These are phyloP conservation scores for Danio tinwini DNA, from an alignment of 2,797 vertebrate genomes.

Conservation along the genomic window DNA sequence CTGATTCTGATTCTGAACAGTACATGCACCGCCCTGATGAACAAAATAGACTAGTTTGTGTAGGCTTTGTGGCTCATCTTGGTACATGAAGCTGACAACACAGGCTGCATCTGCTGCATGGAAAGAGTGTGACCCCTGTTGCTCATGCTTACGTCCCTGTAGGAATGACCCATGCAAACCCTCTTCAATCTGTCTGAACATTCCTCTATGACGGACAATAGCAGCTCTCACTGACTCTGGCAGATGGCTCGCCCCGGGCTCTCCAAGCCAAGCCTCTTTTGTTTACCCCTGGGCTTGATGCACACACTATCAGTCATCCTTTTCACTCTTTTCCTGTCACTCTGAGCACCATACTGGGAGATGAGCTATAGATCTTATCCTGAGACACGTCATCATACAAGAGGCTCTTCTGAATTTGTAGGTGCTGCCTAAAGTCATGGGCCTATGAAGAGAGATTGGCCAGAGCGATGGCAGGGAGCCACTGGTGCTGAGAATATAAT, in stretches of 20 bases:
- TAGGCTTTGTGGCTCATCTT: neutral
- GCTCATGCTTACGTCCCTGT: slow-evolving; percentile 67
- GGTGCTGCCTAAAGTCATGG: slow-evolving; percentile 35
- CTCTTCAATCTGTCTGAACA: slow-evolving; percentile 79
- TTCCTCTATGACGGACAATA: slow-evolving; percentile 82
- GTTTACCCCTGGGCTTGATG: slow-evolving; percentile 70
- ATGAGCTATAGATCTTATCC: slow-evolving; percentile 39
- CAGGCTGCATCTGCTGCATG: slow-evolving; percentile 52
- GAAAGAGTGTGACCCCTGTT: slow-evolving; percentile 64
- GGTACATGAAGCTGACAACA: neutral
- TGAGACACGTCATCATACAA: slow-evolving; percentile 26
- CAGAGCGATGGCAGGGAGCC: slow-evolving; percentile 12
- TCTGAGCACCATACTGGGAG: slow-evolving; percentile 39
- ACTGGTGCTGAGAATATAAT: slow-evolving; percentile 20
- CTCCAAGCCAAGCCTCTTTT: slow-evolving; percentile 76
- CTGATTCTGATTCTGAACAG: too few relatives aligned
- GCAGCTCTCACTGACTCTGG: slow-evolving; percentile 72
- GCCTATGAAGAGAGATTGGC: slow-evolving; percentile 38
- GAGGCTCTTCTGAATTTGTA: slow-evolving; percentile 24
- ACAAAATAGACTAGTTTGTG: neutral
- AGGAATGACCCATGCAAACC: slow-evolving; percentile 73
- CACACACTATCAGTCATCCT: slow-evolving; percentile 61
- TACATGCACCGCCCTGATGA: too few relatives aligned
- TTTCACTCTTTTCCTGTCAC: slow-evolving; percentile 36
- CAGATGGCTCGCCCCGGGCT: slow-evolving; percentile 82